Evolutionary conservation across 2,888 invertebrate species (phyloP).

Genomic region (Melieria crassipennis): DNA sequence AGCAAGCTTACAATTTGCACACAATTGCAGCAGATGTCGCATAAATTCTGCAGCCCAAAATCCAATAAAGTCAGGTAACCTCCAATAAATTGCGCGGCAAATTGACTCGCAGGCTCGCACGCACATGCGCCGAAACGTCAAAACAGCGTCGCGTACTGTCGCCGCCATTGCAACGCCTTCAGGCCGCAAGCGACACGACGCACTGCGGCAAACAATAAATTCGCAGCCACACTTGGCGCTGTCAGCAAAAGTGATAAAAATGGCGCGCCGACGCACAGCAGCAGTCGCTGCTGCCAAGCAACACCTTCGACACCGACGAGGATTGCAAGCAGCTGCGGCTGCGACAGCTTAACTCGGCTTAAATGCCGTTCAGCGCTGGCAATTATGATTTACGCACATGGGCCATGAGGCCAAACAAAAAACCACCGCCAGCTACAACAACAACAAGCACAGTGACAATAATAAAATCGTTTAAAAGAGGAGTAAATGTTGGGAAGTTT

Average conservation of each 20-base stretch:
- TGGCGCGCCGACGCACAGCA: background rate
- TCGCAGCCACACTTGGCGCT: conserved; percentile 10
- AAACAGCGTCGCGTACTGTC: background rate
- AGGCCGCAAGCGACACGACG: too few relatives aligned
- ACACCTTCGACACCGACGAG: too few relatives aligned
- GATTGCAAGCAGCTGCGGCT: background rate
- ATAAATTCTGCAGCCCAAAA: background rate
- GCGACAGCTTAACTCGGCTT: background rate
- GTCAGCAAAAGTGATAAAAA: conserved; percentile 12
- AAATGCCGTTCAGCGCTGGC: background rate
- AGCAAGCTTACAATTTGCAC: too few relatives aligned
- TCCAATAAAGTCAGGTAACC: background rate
- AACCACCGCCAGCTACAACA: background rate
- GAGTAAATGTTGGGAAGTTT: too few relatives aligned
- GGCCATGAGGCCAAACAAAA: background rate
- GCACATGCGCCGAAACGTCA: conserved; percentile 1
- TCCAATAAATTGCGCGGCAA: background rate
- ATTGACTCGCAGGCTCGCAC: background rate
- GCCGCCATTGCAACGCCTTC: background rate
- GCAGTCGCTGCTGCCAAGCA: too few relatives aligned
- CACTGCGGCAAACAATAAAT: background rate
- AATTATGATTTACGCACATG: conserved; percentile 5
- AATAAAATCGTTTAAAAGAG: too few relatives aligned
- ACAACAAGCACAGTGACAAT: too few relatives aligned
- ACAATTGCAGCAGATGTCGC: too few relatives aligned